phyloP scores from a whole-genome alignment of 2,888 invertebrate genomes.

The Branchellion lobata region DNA sequence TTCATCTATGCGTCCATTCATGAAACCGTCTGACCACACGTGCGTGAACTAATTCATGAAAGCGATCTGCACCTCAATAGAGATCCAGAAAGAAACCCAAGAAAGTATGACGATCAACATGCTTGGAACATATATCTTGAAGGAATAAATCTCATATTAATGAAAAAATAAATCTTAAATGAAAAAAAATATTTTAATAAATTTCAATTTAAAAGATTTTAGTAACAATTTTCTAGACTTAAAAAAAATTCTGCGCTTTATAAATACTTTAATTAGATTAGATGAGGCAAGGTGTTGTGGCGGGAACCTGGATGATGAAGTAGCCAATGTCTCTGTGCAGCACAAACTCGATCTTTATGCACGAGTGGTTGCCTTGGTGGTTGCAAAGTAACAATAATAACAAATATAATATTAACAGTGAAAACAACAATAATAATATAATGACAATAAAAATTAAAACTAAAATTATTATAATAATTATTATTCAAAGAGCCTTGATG shows the following conservation, averaged over 20 bases:
- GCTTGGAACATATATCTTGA: constrained; percentile 50
- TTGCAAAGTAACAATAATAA: not conserved
- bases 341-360: constrained; percentile 50
- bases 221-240: too few relatives aligned
- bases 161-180: too few relatives aligned
- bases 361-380: constrained; percentile 51
- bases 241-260: too few relatives aligned
- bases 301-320: constrained; percentile 52
- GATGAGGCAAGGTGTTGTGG: too few relatives aligned
- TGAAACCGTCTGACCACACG: too few relatives aligned
- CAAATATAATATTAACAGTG: not conserved
- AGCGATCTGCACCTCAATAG: constrained; percentile 43
- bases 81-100: constrained; percentile 81
- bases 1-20: too few relatives aligned
- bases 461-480: not conserved
- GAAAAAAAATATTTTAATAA: too few relatives aligned
- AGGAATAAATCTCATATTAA: too few relatives aligned
- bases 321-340: constrained; percentile 52
- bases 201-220: too few relatives aligned
- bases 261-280: too few relatives aligned
- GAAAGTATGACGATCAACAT: constrained; percentile 49
- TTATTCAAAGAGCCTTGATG: not conserved
- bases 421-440: not conserved
- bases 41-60: too few relatives aligned
- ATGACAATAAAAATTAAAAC: not conserved